Evolutionary conservation across 2,888 invertebrate genomes (phyloP), one percentile per base, ranked within the genome.

Genomic region (Homarus gammarus): DNA sequence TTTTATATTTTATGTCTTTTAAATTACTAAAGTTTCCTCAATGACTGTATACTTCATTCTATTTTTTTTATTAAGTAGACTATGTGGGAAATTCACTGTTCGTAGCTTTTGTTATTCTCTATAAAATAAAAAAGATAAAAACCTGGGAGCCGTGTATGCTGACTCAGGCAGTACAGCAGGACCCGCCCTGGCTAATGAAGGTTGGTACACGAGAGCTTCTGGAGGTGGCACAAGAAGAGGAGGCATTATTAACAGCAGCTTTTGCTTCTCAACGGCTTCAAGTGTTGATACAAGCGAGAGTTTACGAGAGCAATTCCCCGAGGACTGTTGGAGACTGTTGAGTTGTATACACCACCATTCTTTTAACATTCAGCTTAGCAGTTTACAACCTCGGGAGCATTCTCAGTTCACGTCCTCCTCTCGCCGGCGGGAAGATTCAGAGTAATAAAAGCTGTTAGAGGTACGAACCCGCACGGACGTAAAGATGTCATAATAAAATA

Each of bases 251-350:
- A 64, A 12, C n/a, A 64, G 56, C 56, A 22, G 56, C 56, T 22
- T 3, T 56, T 56, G 56, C 56, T 56, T 22, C 56, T 56, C 56
- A 1, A 22, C 56, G 22, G 22, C 12, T 22, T 22, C 56, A 56
- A 56, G 56, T 56, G 56, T 56, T 56, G 56, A 56, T 56, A 56
- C 56, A 56, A 56, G 18, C 22, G 56, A 3, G 18, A 56, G 56
- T 56, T 56, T 56, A 56, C 56, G 56, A 56, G 56, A 56, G 56
- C 56, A 18, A 56, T 56, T 56, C 56, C 56, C 56, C 12, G 56
- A 22, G 56, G 18, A 56, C 56, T 56, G 56, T 12, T 56, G 56
- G 56, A 22, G 56, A 56, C 56, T 18, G 56, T 56, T 22, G 56
- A 56, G 18, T 18, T 56, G 56, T 56, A 18, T 56, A 22, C 56